Conservation (phyloP, 2,113 vertebrate genomes). For the Catharus bicknelli region DNA sequence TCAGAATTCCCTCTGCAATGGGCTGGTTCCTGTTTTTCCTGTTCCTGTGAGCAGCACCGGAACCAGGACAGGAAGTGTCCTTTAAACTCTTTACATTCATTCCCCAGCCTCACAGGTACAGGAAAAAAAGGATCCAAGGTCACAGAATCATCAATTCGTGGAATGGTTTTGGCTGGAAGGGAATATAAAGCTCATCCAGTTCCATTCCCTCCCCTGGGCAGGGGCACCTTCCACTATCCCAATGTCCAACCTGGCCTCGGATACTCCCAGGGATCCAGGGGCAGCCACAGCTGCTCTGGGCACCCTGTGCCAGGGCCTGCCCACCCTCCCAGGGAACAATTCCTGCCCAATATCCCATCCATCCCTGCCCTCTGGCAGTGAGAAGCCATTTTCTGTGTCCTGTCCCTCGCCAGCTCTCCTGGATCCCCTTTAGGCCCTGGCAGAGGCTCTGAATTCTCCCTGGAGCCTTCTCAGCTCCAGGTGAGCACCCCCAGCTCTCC, state of each 20-base stretch:
- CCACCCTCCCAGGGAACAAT: fast-evolving
- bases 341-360: fast-evolving
- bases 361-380: fast-evolving
- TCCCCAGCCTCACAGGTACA: neutral
- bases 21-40: neutral
- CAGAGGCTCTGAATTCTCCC: neutral
- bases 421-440: fast-evolving
- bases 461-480: neutral
- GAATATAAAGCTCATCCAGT: neutral
- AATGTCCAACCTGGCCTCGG: neutral
- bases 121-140: neutral
- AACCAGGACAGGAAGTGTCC: neutral
- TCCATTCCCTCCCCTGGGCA: neutral
- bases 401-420: neutral
- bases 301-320: fast-evolving
- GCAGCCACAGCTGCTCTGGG: neutral
- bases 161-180: neutral
- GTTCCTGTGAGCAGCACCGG: neutral
- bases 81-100: neutral
- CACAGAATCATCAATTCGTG: neutral
- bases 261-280: neutral
- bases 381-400: neutral
- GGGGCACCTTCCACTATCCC: fast-evolving
- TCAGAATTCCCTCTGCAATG: neutral
- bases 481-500: neutral